Percentiles rank a stretch among this genome's conserved stretches.
phyloP scores from a whole-genome alignment of 2,797 vertebrate genomes.

The Selene dorsalis region DNA sequence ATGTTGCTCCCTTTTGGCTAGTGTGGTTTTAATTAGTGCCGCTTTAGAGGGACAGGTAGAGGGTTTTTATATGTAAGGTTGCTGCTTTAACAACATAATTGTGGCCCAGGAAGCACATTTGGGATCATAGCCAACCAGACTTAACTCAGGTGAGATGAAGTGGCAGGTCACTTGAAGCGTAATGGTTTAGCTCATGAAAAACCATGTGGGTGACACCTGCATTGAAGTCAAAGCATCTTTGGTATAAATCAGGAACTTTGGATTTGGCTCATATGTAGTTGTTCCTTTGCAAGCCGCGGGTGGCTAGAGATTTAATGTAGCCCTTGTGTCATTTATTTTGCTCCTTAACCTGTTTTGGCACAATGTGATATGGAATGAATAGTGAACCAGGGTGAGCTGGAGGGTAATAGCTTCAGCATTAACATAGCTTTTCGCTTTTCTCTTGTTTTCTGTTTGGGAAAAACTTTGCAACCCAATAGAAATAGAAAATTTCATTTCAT shows the following conservation, averaged over 20 bases:
- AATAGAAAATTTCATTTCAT: background rate
- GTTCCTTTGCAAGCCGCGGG: slow-evolving; percentile 32
- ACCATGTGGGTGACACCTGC: slow-evolving; percentile 28
- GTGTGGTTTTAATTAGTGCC: slow-evolving; percentile 79
- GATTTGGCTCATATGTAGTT: slow-evolving; percentile 38
- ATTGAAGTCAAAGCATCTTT: slow-evolving; percentile 37
- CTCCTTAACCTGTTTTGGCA: slow-evolving; percentile 8
- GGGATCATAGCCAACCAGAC: slow-evolving; percentile 57
- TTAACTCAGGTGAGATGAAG: slow-evolving; percentile 61
- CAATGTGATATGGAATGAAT: slow-evolving; percentile 9
- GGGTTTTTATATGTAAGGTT: slow-evolving; percentile 75
- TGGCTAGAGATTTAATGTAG: slow-evolving; percentile 6
- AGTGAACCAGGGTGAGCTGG: background rate
- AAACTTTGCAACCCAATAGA: background rate
- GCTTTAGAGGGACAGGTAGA: slow-evolving; percentile 63
- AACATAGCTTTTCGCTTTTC: slow-evolving; percentile 14
- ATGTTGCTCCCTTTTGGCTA: slow-evolving; percentile 59
- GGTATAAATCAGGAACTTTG: slow-evolving; percentile 25
- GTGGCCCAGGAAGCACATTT: slow-evolving; percentile 54
- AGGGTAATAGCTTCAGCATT: background rate
- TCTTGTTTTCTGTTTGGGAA: slow-evolving; percentile 4
- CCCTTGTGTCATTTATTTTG: slow-evolving; percentile 26
- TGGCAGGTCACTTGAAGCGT: slow-evolving; percentile 30
- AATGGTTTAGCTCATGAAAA: slow-evolving; percentile 47
- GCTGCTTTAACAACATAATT: slow-evolving; percentile 79